A percentile compares a stretch with the other conserved stretches of the same genome.
These are phyloP conservation scores for Coregonus clupeaformis DNA, from an alignment of 2,113 vertebrate species.

Conservation along the genomic window DNA sequence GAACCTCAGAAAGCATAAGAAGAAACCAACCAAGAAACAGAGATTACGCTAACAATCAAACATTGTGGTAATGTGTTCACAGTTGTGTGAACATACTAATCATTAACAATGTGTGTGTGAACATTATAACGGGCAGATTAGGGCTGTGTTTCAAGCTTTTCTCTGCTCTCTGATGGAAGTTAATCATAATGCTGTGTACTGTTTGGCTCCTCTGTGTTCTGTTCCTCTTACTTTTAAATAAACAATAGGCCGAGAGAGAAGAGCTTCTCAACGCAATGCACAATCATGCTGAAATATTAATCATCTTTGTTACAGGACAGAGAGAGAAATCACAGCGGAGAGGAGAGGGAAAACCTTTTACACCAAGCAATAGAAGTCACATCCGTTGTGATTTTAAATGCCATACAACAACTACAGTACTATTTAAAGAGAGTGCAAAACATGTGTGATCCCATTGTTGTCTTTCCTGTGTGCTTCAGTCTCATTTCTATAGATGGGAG, in stretches of 20 bases:
- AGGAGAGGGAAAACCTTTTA: slow-evolving; percentile 2
- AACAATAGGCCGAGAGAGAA: slow-evolving; percentile 60
- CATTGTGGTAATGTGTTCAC: no score
- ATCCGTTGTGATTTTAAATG: background rate
- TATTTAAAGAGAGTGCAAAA: no score
- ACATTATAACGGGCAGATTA: no score
- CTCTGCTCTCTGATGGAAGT: background rate
- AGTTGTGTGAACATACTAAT: no score
- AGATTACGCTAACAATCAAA: no score
- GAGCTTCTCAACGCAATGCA: slow-evolving; percentile 25
- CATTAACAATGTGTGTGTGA: no score
- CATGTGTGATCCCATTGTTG: no score
- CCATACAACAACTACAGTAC: background rate
- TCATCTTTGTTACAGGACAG: slow-evolving; percentile 58
- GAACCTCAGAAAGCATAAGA: no score
- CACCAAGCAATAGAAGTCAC: background rate
- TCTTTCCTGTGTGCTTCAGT: no score
- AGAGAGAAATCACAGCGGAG: slow-evolving; percentile 11
- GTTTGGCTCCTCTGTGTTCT: slow-evolving; percentile 48
- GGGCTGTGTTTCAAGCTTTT: background rate
- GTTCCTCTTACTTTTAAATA: slow-evolving; percentile 67
- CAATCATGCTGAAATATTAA: slow-evolving; percentile 70
- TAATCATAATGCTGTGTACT: background rate
- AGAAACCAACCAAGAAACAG: no score
- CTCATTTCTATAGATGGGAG: no score